phyloP scores from a whole-genome alignment of 2,888 invertebrate genomes.

The Acleris cristana region DNA sequence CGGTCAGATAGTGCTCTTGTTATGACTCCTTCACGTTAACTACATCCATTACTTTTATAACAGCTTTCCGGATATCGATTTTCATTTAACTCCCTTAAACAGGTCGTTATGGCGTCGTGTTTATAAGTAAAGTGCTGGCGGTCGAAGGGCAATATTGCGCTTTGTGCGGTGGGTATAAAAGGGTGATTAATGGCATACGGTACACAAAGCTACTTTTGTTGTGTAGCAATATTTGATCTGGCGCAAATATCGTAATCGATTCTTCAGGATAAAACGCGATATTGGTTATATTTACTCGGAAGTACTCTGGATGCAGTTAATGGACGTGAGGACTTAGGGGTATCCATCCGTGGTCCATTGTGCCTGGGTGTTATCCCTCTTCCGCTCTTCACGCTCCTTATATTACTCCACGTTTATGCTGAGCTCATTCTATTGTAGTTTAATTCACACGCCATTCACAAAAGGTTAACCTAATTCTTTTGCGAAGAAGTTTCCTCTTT shows the following conservation, averaged over 20 bases:
- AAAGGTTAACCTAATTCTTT: too few species aligned
- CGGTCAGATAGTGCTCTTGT: constrained; percentile 11
- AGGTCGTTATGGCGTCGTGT: constrained; percentile 76
- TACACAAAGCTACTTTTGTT: constrained; percentile 72
- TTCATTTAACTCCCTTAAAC: constrained; percentile 75
- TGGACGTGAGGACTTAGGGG: constrained; percentile 20
- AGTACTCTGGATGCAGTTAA: constrained; percentile 23
- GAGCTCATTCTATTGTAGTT: constrained; percentile 9
- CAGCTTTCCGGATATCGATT: constrained; percentile 66
- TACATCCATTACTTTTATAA: constrained; percentile 37
- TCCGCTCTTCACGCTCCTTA: neutral
- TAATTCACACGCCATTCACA: neutral
- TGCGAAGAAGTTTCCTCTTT: too few species aligned
- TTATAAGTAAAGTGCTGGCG: constrained; percentile 66
- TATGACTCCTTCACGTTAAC: constrained; percentile 26
- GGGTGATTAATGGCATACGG: constrained; percentile 78
- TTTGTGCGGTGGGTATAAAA: constrained; percentile 73
- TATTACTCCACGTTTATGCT: constrained; percentile 1
- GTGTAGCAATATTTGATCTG: constrained; percentile 76
- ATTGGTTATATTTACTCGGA: constrained; percentile 15
- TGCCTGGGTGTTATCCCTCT: too few species aligned
- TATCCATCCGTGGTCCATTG: too few species aligned
- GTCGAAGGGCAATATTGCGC: constrained; percentile 75
- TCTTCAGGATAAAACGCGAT: constrained; percentile 62
- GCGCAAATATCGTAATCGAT: constrained; percentile 65